Conservation (phyloP, 2,888 invertebrate genomes). For the Pristionchus maxplancki region DNA sequence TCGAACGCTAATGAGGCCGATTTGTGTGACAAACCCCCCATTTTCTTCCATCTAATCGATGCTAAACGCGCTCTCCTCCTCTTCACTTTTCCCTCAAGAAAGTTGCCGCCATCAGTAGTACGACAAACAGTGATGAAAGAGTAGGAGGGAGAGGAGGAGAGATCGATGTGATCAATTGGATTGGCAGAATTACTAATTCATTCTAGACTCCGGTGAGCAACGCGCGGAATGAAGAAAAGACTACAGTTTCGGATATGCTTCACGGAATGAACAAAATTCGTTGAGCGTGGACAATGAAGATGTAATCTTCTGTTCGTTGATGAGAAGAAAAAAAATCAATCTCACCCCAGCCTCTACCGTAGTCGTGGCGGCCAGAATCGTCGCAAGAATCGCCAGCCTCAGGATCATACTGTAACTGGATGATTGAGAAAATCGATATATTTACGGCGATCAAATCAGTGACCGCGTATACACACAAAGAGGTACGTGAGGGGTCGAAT, state of each 20-base stretch:
- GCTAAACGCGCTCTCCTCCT: background rate
- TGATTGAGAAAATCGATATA: background rate
- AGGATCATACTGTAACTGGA: conserved; percentile 16
- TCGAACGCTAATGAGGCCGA: background rate
- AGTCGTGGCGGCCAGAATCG: background rate
- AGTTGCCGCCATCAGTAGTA: conserved; percentile 39
- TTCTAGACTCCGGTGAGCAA: background rate
- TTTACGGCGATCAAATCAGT: background rate
- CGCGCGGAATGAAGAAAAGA: background rate
- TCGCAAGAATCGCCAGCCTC: background rate
- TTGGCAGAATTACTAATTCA: background rate
- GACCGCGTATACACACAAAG: background rate
- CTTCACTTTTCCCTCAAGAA: background rate
- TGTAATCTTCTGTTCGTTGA: background rate
- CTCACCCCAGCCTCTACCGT: background rate
- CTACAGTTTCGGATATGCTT: background rate
- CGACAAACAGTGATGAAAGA: conserved; percentile 8
- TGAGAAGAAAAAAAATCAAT: background rate
- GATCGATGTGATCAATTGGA: background rate
- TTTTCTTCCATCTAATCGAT: background rate
- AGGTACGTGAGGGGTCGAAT: background rate
- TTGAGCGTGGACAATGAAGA: background rate
- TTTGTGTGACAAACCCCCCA: background rate
- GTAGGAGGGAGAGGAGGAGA: background rate
- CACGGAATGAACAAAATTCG: background rate